Evolutionary conservation across 2,113 vertebrate species (phyloP), one percentile per base, ranked within the genome.

Genomic region (Boleophthalmus pectinirostris): DNA sequence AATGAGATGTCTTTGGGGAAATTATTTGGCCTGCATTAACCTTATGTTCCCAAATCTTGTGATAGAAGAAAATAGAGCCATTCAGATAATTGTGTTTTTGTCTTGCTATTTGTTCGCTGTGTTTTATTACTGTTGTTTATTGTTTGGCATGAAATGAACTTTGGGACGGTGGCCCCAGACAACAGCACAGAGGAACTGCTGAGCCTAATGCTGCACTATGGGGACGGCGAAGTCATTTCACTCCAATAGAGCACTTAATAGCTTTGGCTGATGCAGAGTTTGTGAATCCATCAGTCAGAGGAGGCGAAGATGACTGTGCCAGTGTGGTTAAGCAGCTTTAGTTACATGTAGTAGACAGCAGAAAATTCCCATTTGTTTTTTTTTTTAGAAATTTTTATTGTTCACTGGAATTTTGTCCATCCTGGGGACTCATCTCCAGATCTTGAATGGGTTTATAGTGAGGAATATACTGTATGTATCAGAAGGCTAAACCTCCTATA

Each of bases 141-240:
- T 91, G 84, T 85, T 82, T 90, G 73, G 78, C 73, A 89, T 85
- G 86, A 91, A 92, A 92, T 91, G 73, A 89, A 92, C 82, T 89
- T 87, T 84, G 87, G 89, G 80, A 81, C 75, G 78, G 75, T 57
- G 79, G 82, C 78, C 82, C 76, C 24, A 80, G 82, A 92, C 83
- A 85, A 86, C 87, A 82, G 81, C 67, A 68, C 68, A 74, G 80
- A 86, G 84, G 77, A 87, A 86, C 82, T 85, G 84, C 85, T 82
- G 81, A 87, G 82, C 82, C 77, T 85, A 73, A 89, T 85, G 80
- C 82, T 82, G 79, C 83, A 81, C 82, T 85, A 65, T 51, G 76
- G 87, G 85, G 91, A 85, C 78, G 75, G 84, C 80, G 71, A 90
- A 93, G 85, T 89, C 82, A 89, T 92, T 91, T 88, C 68, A 82